Evolutionary conservation across 2,888 invertebrate species (phyloP).

Genomic region (Acleris laterana): DNA sequence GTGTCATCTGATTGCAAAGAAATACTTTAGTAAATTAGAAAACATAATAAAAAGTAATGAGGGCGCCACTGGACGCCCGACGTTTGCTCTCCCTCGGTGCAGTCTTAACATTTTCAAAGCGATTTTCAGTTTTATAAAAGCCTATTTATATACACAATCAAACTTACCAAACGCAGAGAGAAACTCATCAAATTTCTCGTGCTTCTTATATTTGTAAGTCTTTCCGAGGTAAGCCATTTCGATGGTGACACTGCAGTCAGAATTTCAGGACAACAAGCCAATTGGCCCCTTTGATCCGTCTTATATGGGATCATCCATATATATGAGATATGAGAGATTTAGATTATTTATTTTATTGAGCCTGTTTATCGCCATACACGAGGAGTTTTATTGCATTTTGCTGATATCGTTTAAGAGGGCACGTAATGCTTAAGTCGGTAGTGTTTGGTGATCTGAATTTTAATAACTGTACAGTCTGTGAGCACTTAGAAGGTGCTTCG

Average conservation of each 20-base stretch:
- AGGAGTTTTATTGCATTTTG: slow-evolving; percentile 4
- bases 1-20: no score
- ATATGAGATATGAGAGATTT: slow-evolving; percentile 11
- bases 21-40: no score
- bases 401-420: neutral
- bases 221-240: slow-evolving; percentile 23
- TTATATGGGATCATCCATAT: neutral
- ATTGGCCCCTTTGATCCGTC: neutral
- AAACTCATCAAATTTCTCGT: slow-evolving; percentile 21
- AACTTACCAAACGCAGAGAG: slow-evolving; percentile 12
- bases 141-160: neutral
- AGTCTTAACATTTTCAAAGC: no score
- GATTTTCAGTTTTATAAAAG: no score
- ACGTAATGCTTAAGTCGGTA: neutral
- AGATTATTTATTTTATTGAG: slow-evolving; percentile 4
- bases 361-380: neutral
- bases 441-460: neutral
- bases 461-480: no score
- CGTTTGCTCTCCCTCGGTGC: no score
- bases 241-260: neutral
- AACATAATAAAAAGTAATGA: no score
- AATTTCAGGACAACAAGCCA: neutral
- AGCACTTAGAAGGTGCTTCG: no score
- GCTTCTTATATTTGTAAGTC: slow-evolving; percentile 1
- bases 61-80: no score